Percentiles rank a stretch among this genome's conserved stretches.
Evolutionary conservation across 2,888 invertebrate species (phyloP).

Genomic region (Dicyrtomina minuta): DNA sequence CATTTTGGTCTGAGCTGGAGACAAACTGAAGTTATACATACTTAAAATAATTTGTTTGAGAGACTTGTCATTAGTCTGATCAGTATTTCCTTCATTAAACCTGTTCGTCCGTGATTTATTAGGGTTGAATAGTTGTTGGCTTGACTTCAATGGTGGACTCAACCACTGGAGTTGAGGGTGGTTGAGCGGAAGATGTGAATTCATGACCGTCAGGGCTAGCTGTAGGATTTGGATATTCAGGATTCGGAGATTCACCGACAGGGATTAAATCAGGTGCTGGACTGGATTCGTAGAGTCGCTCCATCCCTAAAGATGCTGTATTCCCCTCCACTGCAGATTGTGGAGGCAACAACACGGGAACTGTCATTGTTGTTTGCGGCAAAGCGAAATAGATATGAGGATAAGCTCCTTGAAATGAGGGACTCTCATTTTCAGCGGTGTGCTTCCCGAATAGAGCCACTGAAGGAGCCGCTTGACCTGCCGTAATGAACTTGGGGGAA

Average conservation of each 20-base stretch:
- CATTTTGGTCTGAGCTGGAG: no score
- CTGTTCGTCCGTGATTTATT: background rate
- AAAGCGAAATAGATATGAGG: background rate
- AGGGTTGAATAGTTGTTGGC: constrained; percentile 36
- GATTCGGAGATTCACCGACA: constrained; percentile 40
- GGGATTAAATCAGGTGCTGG: constrained; percentile 37
- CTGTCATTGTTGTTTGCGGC: constrained; percentile 16
- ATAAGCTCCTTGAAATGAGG: background rate
- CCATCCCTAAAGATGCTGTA: constrained; percentile 14
- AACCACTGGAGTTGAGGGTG: constrained; percentile 37
- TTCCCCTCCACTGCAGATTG: constrained; percentile 21
- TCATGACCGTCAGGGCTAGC: constrained; percentile 35
- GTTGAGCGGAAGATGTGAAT: constrained; percentile 33
- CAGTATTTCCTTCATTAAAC: no score
- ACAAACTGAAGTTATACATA: no score
- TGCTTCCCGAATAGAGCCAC: constrained; percentile 30
- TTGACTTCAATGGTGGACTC: constrained; percentile 40
- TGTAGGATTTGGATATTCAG: constrained; percentile 38
- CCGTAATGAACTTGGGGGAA: constrained; percentile 35
- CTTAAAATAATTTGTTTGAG: no score
- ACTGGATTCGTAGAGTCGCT: constrained; percentile 20
- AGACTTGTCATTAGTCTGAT: no score
- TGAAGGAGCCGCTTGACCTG: constrained; percentile 34
- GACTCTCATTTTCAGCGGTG: background rate
- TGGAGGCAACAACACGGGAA: constrained; percentile 18